Conservation (phyloP, 2,797 vertebrate species). For the Oryzias sinensis region DNA sequence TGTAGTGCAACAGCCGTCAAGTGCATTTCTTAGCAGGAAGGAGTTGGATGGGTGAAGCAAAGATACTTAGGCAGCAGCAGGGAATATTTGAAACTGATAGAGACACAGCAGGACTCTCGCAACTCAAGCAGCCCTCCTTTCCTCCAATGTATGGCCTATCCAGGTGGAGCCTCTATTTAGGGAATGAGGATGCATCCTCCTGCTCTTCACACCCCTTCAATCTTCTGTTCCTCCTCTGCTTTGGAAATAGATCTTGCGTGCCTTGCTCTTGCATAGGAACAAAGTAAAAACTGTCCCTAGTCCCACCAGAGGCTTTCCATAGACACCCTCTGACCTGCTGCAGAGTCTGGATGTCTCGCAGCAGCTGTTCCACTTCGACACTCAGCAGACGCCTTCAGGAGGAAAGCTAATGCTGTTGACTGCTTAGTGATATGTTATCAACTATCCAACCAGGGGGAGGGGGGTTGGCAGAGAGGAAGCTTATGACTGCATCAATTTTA, state of each 20-base stretch:
- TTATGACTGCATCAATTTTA: conserved; percentile 5
- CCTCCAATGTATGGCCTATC: conserved; percentile 25
- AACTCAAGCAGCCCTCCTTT: conserved; percentile 19
- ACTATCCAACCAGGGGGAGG: not conserved
- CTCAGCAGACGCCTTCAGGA: conserved; percentile 71
- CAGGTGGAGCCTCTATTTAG: conserved; percentile 37
- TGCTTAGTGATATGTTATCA: conserved; percentile 40
- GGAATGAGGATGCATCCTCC: conserved; percentile 30
- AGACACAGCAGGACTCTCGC: conserved; percentile 47
- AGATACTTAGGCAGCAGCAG: conserved; percentile 48
- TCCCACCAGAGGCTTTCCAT: conserved; percentile 50
- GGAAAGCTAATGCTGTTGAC: conserved; percentile 70
- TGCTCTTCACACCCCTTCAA: conserved; percentile 20
- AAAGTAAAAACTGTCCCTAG: conserved; percentile 22
- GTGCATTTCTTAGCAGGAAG: conserved; percentile 45
- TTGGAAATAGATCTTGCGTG: conserved; percentile 6
- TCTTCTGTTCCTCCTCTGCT: not conserved
- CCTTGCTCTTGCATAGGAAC: conserved; percentile 11
- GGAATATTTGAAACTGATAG: conserved; percentile 57
- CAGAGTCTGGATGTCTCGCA: conserved; percentile 60
- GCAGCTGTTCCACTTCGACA: conserved; percentile 72
- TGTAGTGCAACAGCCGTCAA: conserved; percentile 36
- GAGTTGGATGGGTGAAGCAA: conserved; percentile 47
- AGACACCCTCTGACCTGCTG: conserved; percentile 61
- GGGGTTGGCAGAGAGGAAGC: conserved; percentile 3